A percentile compares a stretch with the other conserved stretches of the same genome.
Conservation (phyloP, 2,888 invertebrate genomes). For the Octonoba sinensis region DNA sequence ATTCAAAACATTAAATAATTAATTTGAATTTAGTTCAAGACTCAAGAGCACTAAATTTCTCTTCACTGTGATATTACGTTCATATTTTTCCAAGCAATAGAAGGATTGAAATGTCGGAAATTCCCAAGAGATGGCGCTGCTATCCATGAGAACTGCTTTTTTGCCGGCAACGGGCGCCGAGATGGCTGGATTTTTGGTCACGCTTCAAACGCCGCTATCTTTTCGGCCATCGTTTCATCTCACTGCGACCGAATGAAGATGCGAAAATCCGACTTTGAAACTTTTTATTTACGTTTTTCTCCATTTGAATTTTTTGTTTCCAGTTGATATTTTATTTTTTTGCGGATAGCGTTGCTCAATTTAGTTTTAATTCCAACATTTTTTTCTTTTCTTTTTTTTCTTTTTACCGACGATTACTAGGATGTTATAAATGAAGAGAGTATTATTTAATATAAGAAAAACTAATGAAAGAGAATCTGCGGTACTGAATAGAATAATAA, state of each 20-base stretch:
- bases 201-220: conserved; percentile 26
- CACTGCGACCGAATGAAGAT: conserved; percentile 29
- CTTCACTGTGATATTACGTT: too few relatives aligned
- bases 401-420: too few relatives aligned
- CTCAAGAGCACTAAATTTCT: too few relatives aligned
- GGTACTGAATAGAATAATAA: too few relatives aligned
- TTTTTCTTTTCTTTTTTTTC: too few relatives aligned
- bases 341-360: not conserved
- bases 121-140: conserved; percentile 38
- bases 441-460: too few relatives aligned
- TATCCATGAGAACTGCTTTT: not conserved
- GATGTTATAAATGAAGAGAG: too few relatives aligned
- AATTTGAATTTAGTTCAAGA: too few relatives aligned
- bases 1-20: too few relatives aligned
- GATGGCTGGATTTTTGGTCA: conserved; percentile 40
- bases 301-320: not conserved
- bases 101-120: not conserved
- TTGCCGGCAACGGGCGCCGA: conserved; percentile 21
- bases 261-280: conserved; percentile 24
- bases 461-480: too few relatives aligned
- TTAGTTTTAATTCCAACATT: too few relatives aligned
- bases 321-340: not conserved
- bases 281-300: not conserved
- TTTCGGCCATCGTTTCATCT: conserved; percentile 31
- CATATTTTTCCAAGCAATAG: not conserved